These are phyloP conservation scores for Telenomus remus DNA, from an alignment of 1,140 invertebrate genomes.

Conservation along the genomic window DNA sequence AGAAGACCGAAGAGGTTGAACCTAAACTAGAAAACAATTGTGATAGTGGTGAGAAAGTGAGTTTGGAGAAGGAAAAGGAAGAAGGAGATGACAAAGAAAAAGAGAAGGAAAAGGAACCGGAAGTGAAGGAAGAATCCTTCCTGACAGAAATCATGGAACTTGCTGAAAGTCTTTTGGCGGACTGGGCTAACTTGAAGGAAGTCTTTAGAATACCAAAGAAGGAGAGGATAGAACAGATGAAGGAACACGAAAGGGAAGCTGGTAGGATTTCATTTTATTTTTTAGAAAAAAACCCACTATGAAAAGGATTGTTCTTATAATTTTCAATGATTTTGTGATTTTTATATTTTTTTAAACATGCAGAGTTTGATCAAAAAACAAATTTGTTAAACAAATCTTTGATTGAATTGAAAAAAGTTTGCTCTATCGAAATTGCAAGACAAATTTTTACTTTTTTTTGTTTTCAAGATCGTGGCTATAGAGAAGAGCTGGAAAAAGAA, in stretches of 20 bases:
- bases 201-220: constrained; percentile 97
- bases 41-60: constrained; percentile 61
- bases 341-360: no score
- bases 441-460: no score
- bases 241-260: constrained; percentile 93
- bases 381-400: no score
- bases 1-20: constrained; percentile 45
- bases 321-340: no score
- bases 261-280: constrained; percentile 65
- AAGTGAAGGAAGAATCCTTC: constrained; percentile 58
- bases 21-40: constrained; percentile 44
- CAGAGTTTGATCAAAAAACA: no score
- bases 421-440: no score
- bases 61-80: constrained; percentile 31
- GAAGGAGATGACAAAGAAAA: not conserved
- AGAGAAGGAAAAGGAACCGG: constrained; percentile 60
- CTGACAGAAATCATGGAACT: constrained; percentile 76
- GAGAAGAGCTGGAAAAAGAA: constrained; percentile 74
- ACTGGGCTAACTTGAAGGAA: constrained; percentile 90
- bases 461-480: constrained; percentile 74
- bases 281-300: no score
- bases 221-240: constrained; percentile 93
- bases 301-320: no score
- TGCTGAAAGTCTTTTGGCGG: constrained; percentile 80
- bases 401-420: no score